These are phyloP conservation scores for Xestia rhomboidea DNA, from an alignment of 2,888 invertebrate genomes.

Conservation along the genomic window DNA sequence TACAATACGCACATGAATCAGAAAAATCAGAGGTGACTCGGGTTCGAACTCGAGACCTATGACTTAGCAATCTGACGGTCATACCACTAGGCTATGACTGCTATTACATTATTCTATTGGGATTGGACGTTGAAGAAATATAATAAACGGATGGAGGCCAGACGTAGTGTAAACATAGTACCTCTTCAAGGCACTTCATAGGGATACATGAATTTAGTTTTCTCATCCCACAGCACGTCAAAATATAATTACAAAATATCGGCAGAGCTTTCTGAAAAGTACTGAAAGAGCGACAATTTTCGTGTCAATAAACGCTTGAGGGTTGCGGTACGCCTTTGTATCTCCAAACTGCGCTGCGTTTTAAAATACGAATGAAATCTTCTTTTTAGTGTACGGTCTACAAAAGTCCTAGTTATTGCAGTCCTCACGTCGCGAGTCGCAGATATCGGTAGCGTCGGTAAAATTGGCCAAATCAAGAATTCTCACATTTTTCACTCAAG, in stretches of 20 bases:
- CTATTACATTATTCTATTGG: too few relatives aligned
- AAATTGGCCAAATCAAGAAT: slow-evolving; percentile 64
- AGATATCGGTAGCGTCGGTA: slow-evolving; percentile 33
- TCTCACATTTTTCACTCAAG: slow-evolving; percentile 41
- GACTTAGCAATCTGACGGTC: too few relatives aligned
- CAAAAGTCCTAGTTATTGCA: slow-evolving; percentile 50
- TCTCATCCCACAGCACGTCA: not conserved
- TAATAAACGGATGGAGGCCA: not conserved
- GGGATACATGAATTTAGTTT: not conserved
- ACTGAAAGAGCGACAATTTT: slow-evolving; percentile 4
- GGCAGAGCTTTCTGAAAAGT: not conserved
- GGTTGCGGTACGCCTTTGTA: not conserved
- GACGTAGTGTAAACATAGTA: not conserved
- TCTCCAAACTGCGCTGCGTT: slow-evolving; percentile 12
- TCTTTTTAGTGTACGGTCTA: slow-evolving; percentile 30
- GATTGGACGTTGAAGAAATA: not conserved
- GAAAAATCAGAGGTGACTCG: too few relatives aligned
- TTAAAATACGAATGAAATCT: slow-evolving; percentile 30
- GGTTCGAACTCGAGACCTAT: too few relatives aligned
- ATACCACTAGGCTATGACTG: too few relatives aligned
- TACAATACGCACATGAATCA: too few relatives aligned
- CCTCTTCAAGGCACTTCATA: not conserved
- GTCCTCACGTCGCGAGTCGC: slow-evolving; percentile 26
- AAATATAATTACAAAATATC: not conserved
- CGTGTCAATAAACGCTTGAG: slow-evolving; percentile 14